Base-by-base conservation (phyloP, 2,888 invertebrate species). In the Ditula angustiorana region DNA sequence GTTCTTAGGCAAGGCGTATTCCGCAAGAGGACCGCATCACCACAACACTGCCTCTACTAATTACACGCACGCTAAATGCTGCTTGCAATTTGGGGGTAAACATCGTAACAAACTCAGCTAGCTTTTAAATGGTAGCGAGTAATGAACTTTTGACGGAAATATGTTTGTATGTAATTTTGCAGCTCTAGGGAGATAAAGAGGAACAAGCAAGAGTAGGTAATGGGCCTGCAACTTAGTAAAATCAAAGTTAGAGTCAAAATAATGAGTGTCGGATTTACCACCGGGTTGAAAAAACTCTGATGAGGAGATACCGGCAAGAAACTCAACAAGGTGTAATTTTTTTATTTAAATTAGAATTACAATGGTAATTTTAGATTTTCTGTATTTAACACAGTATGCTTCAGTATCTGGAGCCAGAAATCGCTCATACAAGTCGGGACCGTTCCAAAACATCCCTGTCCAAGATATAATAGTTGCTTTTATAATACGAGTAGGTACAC, bases 121-220 rank as follows among this genome's bases (percentile, higher is more conserved):
- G 28, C 50, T 46, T 58, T 64, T 56, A 62, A 64, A 58, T 58
- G 33, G 26, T 8, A 5, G 11, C 41, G 11, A n/a, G 13, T 26
- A n/a, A n/a, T n/a, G n/a, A n/a, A n/a, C n/a, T n/a, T 26, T 37
- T 55, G 24, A n/a, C 24, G 13, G 53, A 37, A 24, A 19, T 56
- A 55, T 55, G 37, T 33, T 33, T 30, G 33, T 33, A 30, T 30
- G 26, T 49, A 26, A 16, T 49, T 30, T 33, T 41, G 28, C 21
- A 13, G 33, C 59, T 57, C 62, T n/a, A 57, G 56, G 30, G 50
- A 63, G 50, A 62, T 62, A 49, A 62, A 57, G 62, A 57, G 50
- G 41, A 63, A 63, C 50, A 57, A 50, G 62, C 24, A 19, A 35
- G 53, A 53, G 53, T 56, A 50, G 62, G 62, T 63, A 57, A 63